Evolutionary conservation across 2,888 invertebrate genomes (phyloP).

Genomic region (Salpingus planirostris): DNA sequence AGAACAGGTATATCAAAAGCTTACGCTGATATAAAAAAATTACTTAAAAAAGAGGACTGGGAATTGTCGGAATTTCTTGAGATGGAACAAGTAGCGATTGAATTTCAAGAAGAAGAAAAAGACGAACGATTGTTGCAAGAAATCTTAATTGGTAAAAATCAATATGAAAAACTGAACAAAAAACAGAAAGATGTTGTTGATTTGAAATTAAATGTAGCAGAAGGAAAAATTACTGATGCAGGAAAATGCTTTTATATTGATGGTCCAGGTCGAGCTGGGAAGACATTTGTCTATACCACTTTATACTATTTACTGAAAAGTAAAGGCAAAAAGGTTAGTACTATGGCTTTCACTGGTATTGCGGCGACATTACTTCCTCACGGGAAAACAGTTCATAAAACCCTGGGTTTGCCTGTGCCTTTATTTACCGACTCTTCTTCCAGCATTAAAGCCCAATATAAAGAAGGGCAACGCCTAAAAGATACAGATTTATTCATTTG

Average conservation of each 20-base stretch:
- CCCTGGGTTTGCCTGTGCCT: not conserved
- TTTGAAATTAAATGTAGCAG: not conserved
- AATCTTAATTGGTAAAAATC: not conserved
- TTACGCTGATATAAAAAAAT: not conserved
- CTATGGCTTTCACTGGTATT: too few relatives aligned
- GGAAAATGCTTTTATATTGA: not conserved
- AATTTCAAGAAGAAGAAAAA: too few relatives aligned
- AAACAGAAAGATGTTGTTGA: not conserved
- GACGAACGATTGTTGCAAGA: not conserved
- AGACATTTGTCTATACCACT: not conserved
- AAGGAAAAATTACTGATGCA: not conserved
- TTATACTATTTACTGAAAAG: not conserved
- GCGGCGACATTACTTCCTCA: too few relatives aligned
- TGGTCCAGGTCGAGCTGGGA: not conserved
- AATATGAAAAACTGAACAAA: not conserved
- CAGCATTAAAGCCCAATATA: not conserved
- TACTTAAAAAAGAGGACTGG: not conserved
- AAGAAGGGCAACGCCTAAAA: not conserved
- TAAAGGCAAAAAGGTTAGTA: not conserved
- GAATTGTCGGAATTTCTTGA: not conserved
- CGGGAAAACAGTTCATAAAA: not conserved
- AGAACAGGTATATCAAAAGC: not conserved
- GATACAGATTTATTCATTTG: not conserved
- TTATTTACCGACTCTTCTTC: not conserved
- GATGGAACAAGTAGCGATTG: not conserved